phyloP scores from a whole-genome alignment of 1,140 invertebrate species.

The Aphidius gifuensis region DNA sequence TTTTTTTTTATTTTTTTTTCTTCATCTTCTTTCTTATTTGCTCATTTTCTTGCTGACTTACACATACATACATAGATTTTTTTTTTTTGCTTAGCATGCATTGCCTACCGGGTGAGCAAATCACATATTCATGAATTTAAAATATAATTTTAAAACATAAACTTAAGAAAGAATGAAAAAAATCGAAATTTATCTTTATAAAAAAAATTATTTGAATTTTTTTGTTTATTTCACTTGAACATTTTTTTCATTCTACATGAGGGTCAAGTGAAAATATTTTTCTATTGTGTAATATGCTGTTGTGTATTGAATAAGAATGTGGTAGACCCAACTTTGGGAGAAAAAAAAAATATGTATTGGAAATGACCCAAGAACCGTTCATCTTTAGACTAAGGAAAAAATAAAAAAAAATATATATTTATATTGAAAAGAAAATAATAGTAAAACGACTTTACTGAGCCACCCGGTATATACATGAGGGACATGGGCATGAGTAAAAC shows the following conservation, averaged over 20 bases:
- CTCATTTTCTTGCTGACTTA: slow-evolving; percentile 13
- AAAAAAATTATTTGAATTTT: background rate
- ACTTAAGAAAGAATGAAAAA: background rate
- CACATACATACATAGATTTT: slow-evolving; percentile 7
- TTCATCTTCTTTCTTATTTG: slow-evolving; percentile 7
- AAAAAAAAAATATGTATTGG: no score
- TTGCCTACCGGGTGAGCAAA: slow-evolving; percentile 40
- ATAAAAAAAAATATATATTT: no score
- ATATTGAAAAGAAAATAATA: no score
- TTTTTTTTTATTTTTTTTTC: slow-evolving; percentile 8
- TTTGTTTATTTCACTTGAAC: background rate
- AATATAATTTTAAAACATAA: background rate
- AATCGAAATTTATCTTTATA: background rate
- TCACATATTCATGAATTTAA: slow-evolving; percentile 10
- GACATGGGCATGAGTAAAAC: slow-evolving; percentile 34
- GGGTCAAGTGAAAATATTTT: background rate
- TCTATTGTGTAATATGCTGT: background rate
- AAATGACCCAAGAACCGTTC: no score
- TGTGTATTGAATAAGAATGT: no score
- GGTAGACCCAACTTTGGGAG: no score
- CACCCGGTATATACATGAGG: slow-evolving; percentile 5
- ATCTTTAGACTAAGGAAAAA: no score
- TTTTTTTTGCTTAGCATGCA: slow-evolving; percentile 7
- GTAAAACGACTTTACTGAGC: slow-evolving; percentile 24
- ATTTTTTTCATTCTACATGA: no score